Evolutionary conservation across 2,113 vertebrate genomes (phyloP).

Genomic region (Festucalex cinctus): DNA sequence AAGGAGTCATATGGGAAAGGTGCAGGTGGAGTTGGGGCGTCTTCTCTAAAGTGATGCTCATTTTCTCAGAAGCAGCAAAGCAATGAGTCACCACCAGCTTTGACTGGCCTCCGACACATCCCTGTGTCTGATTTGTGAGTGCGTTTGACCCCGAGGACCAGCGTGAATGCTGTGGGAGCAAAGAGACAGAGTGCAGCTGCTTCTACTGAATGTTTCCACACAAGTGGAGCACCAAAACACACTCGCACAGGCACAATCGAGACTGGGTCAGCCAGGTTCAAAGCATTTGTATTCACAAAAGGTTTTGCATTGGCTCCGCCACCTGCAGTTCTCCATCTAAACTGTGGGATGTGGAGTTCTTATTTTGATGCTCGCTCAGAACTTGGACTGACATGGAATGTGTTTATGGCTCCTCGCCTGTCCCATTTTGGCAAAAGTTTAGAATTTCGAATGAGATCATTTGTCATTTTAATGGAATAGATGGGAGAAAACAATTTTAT

Average conservation of each 20-base stretch:
- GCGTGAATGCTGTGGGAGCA: slow-evolving; percentile 54
- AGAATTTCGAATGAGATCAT: too few relatives aligned
- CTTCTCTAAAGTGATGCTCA: slow-evolving; percentile 63
- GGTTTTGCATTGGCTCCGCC: slow-evolving; percentile 70
- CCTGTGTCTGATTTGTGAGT: slow-evolving; percentile 65
- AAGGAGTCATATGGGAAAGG: slow-evolving; percentile 13
- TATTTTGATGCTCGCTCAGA: slow-evolving; percentile 55
- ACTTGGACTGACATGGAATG: slow-evolving; percentile 56
- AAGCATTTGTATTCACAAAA: slow-evolving; percentile 71
- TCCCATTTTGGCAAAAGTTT: not conserved
- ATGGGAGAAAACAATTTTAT: too few relatives aligned
- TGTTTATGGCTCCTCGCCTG: slow-evolving; percentile 55
- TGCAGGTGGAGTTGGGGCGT: slow-evolving; percentile 46
- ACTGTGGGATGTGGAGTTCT: slow-evolving; percentile 60
- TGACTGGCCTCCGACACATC: slow-evolving; percentile 68
- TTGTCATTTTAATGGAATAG: too few relatives aligned
- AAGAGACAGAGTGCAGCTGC: slow-evolving; percentile 63
- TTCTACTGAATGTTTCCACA: slow-evolving; percentile 55
- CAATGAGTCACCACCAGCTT: slow-evolving; percentile 59
- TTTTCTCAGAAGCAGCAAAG: slow-evolving; percentile 60
- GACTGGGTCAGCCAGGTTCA: slow-evolving; percentile 66
- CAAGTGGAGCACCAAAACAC: slow-evolving; percentile 41
- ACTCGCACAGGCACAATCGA: slow-evolving; percentile 57
- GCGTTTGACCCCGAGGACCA: slow-evolving; percentile 66
- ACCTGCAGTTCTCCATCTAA: slow-evolving; percentile 69